phyloP scores from a whole-genome alignment of 2,113 vertebrate species.

The Columba livia region DNA sequence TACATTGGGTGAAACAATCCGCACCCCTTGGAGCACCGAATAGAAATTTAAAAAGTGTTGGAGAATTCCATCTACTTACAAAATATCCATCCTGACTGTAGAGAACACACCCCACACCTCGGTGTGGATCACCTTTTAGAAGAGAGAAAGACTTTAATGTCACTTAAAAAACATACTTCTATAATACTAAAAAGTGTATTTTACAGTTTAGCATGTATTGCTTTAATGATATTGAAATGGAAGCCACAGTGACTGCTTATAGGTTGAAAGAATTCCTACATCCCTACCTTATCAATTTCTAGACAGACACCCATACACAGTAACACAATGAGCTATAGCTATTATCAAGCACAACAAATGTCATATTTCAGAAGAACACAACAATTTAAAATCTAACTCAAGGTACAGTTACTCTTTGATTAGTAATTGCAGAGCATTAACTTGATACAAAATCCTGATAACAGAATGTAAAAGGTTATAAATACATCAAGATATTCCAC shows the following conservation, averaged over 20 bases:
- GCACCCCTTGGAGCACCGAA: background rate
- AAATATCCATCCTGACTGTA: slow-evolving; percentile 1
- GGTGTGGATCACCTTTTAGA: slow-evolving; percentile 1
- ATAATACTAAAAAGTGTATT: background rate
- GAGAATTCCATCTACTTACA: background rate
- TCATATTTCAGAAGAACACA: background rate
- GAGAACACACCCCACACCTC: background rate
- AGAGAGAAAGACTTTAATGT: background rate
- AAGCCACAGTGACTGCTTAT: background rate
- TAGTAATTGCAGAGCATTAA: background rate
- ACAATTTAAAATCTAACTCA: background rate
- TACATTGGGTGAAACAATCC: background rate
- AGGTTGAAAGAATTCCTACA: background rate
- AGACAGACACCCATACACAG: background rate
- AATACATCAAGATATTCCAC: background rate
- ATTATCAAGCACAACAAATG: background rate
- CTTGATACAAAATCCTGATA: background rate
- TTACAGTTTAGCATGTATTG: background rate
- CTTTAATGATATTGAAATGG: background rate
- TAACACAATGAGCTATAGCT: background rate
- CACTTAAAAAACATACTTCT: background rate
- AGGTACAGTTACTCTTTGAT: background rate
- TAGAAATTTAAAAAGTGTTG: background rate
- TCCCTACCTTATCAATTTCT: background rate
- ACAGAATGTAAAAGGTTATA: background rate